These are phyloP conservation scores for Rhabdomys dilectus DNA, from an alignment of 2,113 vertebrate genomes.

Conservation along the genomic window DNA sequence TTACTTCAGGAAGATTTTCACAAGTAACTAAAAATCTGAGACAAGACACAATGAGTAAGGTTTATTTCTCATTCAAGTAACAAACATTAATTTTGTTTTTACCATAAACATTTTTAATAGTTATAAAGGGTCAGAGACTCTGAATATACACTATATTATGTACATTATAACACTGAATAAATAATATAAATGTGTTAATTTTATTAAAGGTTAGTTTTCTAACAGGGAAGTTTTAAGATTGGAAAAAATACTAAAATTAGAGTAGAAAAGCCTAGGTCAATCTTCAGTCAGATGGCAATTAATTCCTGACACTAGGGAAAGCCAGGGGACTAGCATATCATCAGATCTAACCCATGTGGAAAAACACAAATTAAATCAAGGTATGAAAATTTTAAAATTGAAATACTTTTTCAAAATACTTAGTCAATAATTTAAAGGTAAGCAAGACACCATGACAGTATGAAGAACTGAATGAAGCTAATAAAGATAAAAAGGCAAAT, in stretches of 20 bases:
- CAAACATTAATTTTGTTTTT: not conserved
- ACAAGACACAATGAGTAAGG: not conserved
- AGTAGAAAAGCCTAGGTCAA: not conserved
- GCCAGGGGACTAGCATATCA: fast-evolving
- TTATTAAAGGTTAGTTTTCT: not conserved
- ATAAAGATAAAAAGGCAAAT: not conserved
- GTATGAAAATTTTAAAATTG: not conserved
- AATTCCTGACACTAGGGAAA: no score
- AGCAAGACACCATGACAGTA: not conserved
- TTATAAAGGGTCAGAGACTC: not conserved
- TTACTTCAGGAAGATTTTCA: not conserved
- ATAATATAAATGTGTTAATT: not conserved
- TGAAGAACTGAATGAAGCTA: not conserved
- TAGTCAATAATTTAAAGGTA: not conserved
- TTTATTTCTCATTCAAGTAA: not conserved
- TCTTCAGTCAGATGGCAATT: not conserved
- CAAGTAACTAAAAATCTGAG: not conserved
- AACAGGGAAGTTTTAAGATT: not conserved
- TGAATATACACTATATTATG: not conserved
- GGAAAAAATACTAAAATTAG: not conserved
- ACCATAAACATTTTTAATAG: not conserved
- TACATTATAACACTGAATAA: not conserved
- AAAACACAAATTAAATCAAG: not conserved
- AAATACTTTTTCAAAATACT: not conserved
- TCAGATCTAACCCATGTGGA: not conserved